These are phyloP conservation scores for Scaptomyza graminum DNA, from an alignment of 1,140 invertebrate genomes.

Conservation along the genomic window DNA sequence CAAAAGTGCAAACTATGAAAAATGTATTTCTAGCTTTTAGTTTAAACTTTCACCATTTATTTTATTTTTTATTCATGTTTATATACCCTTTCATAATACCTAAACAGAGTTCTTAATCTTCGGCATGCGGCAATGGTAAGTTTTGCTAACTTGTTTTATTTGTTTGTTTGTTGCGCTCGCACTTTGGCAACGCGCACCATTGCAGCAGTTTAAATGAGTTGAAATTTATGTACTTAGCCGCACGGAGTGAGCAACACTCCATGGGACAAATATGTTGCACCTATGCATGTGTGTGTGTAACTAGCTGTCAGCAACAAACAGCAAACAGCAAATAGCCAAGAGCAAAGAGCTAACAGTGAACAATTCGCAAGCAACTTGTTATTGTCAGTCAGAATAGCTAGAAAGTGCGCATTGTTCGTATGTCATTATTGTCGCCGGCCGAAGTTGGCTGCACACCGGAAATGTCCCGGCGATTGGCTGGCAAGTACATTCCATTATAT, in stretches of 20 bases:
- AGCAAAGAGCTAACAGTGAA: slow-evolving; percentile 4
- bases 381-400: slow-evolving; percentile 59
- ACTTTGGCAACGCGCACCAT: slow-evolving; percentile 63
- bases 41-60: too few relatives aligned
- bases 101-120: slow-evolving; percentile 2
- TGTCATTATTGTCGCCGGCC: slow-evolving; percentile 30
- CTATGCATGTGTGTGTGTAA: slow-evolving; percentile 15
- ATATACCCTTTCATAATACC: neutral
- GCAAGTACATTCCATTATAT: slow-evolving; percentile 1
- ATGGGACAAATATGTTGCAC: slow-evolving; percentile 52
- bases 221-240: slow-evolving; percentile 59
- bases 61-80: neutral
- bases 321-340: slow-evolving; percentile 12
- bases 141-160: slow-evolving; percentile 44
- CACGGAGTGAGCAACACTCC: slow-evolving; percentile 17
- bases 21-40: too few relatives aligned
- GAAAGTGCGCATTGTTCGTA: slow-evolving; percentile 52
- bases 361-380: slow-evolving; percentile 44
- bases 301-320: slow-evolving; percentile 4
- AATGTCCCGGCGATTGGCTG: slow-evolving; percentile 23
- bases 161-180: slow-evolving; percentile 50
- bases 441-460: slow-evolving; percentile 13
- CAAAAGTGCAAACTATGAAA: too few relatives aligned
- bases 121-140: neutral
- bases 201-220: slow-evolving; percentile 59